phyloP scores from a whole-genome alignment of 2,888 invertebrate species.

The Phortica okadai region DNA sequence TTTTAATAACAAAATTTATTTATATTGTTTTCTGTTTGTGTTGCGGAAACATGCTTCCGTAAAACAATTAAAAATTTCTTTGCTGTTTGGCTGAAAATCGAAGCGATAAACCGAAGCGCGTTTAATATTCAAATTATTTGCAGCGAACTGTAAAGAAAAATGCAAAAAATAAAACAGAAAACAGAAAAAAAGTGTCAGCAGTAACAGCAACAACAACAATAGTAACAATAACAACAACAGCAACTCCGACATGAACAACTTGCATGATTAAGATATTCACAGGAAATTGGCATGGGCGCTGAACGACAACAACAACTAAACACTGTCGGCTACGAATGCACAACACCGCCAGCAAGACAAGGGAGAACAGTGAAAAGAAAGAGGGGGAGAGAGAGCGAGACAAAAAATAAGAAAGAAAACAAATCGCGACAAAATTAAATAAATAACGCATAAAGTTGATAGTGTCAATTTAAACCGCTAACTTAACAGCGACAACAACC shows the following conservation, averaged over 20 bases:
- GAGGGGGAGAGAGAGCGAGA: conserved; percentile 27
- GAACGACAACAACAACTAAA: conserved; percentile 11
- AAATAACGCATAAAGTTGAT: conserved; percentile 55
- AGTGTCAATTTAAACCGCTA: conserved; percentile 48
- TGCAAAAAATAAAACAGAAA: not conserved
- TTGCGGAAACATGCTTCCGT: conserved; percentile 8
- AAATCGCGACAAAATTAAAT: conserved; percentile 48
- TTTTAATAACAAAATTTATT: not conserved
- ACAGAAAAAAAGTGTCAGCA: not conserved
- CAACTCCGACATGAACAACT: conserved; percentile 7
- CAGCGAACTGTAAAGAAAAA: not conserved
- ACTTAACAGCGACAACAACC: conserved; percentile 41
- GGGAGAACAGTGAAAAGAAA: conserved; percentile 17
- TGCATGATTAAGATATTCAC: conserved; percentile 33
- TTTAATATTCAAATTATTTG: conserved; percentile 31
- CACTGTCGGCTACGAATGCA: not conserved
- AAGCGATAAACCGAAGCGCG: conserved; percentile 3
- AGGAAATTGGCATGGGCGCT: conserved; percentile 30
- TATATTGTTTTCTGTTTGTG: not conserved
- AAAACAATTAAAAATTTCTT: conserved; percentile 16
- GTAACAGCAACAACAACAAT: not conserved
- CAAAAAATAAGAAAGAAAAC: conserved; percentile 43
- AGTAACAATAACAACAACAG: conserved; percentile 21
- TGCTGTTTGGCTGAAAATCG: conserved; percentile 11
- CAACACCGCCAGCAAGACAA: conserved; percentile 25